Conservation (phyloP, 35 echinoderm and acorn worm genomes). For the Patiria miniata region DNA sequence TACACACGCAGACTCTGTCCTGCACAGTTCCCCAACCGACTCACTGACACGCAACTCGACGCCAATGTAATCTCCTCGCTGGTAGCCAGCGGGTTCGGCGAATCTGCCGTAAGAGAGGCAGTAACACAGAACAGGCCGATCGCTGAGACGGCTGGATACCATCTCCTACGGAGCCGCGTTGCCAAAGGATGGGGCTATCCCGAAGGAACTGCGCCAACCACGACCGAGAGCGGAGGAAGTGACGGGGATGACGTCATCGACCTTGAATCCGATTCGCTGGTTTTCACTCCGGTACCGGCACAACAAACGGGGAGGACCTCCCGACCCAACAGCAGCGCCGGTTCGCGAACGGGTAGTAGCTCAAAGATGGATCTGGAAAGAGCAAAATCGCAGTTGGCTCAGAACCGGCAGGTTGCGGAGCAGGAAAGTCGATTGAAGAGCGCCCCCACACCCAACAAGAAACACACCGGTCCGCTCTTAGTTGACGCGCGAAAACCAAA, state of each 20-base stretch:
- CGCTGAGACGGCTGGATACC: constrained; percentile 74
- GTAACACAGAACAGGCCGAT: constrained; percentile 73
- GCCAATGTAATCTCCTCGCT: constrained; percentile 48
- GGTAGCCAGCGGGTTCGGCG: constrained; percentile 52
- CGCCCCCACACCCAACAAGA: background rate
- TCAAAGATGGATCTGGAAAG: background rate
- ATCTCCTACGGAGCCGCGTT: constrained; percentile 71
- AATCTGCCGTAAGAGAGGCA: constrained; percentile 34
- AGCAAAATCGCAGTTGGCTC: constrained; percentile 5
- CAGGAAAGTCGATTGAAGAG: background rate
- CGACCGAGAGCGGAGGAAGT: background rate
- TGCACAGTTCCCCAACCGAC: constrained; percentile 31
- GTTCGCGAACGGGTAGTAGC: background rate
- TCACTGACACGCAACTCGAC: constrained; percentile 37
- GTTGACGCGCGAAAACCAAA: background rate
- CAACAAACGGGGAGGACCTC: background rate
- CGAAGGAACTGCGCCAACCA: constrained; percentile 40
- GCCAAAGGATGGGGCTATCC: constrained; percentile 84
- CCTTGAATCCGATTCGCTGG: background rate
- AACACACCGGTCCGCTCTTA: background rate
- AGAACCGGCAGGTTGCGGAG: background rate
- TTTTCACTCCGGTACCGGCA: background rate
- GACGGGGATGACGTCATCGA: background rate
- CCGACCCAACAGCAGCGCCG: background rate
- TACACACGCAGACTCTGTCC: constrained; percentile 55